Percentiles rank a stretch among this genome's conserved stretches.
Evolutionary conservation across 2,797 vertebrate genomes (phyloP).

Genomic region (Myiotriccus ornatus): DNA sequence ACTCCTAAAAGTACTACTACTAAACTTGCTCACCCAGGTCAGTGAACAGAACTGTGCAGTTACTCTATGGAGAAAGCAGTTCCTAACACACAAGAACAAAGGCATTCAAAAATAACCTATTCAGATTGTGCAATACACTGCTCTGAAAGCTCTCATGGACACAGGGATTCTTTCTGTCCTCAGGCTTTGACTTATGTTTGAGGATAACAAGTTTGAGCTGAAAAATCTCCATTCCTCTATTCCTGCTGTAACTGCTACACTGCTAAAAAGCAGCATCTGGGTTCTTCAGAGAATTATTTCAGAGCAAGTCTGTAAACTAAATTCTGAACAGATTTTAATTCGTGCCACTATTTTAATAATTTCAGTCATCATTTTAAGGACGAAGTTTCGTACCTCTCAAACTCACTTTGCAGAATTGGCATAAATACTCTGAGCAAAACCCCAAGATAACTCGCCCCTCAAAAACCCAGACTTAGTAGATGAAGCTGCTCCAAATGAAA

Average conservation of each 20-base stretch:
- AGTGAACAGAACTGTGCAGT: not conserved
- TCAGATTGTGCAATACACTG: constrained; percentile 1
- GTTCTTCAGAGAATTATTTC: not conserved
- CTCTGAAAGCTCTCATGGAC: constrained; percentile 14
- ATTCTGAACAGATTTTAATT: not conserved
- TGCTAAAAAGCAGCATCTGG: not conserved
- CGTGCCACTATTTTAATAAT: not conserved
- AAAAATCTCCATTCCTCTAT: not conserved
- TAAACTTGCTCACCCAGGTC: not conserved
- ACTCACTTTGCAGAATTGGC: not conserved
- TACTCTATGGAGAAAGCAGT: not conserved
- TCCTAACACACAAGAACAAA: not conserved
- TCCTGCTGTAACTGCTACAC: not conserved
- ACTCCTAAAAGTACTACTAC: not conserved
- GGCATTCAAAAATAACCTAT: constrained; percentile 29
- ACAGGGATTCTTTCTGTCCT: not conserved
- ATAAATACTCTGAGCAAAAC: not conserved
- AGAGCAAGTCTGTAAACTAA: not conserved
- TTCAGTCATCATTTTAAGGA: not conserved
- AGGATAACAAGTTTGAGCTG: constrained; percentile 10
- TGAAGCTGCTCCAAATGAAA: not conserved
- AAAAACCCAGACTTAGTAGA: not conserved
- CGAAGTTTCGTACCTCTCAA: not conserved
- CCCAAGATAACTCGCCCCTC: not conserved
- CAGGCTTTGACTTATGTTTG: constrained; percentile 1